Base-by-base conservation (phyloP, 1,140 invertebrate species). In the Notospermus geniculatus region DNA sequence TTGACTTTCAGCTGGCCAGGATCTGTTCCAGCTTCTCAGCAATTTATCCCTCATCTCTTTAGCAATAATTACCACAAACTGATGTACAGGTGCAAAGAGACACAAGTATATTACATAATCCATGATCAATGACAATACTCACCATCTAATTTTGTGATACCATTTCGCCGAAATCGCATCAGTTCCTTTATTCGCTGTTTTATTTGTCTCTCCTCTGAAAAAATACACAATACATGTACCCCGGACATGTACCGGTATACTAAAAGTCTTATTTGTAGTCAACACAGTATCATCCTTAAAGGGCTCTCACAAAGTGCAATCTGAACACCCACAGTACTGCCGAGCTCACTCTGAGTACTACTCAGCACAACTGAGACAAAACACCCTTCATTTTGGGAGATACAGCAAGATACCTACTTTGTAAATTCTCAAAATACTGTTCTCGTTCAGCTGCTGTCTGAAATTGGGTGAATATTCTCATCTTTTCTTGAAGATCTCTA, bases 381-480 rank as follows among this genome's bases (percentile, higher is more conserved):
- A n/a, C n/a, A n/a, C n/a, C n/a, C n/a, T n/a, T n/a, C n/a, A n/a
- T 19, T 58, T 43, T 22, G 22, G 17, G 2, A n/a, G 23, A 41
- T 2, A 22, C 17, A 32, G 19, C 1, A 56, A 28, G 1, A 4
- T 39, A 72, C 74, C 73, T 71, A 80, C 77, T 86, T 80, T 91
- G 89, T 54, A 95, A 77, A 65, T 88, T 91, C 57, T 81, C 84
- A 43, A 91, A 81, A 54, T 93, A 87, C 61, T 89, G 86, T 65
- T 91, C 88, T 72, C 94, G 89, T 81, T 95, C 92, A 62, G 87
- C 84, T 30, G 88, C 86, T 0, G 90, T 89, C 72, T 91, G 89
- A 83, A 95, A 95, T 75, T 94, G 92, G 27, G 90, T 88, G 76
- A 93, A 92, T 45, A 89, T 87, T 43, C 90, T 86, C 76, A 95